These are phyloP conservation scores for Apomyelois bistriatella DNA, from an alignment of 2,888 invertebrate genomes.

Conservation along the genomic window DNA sequence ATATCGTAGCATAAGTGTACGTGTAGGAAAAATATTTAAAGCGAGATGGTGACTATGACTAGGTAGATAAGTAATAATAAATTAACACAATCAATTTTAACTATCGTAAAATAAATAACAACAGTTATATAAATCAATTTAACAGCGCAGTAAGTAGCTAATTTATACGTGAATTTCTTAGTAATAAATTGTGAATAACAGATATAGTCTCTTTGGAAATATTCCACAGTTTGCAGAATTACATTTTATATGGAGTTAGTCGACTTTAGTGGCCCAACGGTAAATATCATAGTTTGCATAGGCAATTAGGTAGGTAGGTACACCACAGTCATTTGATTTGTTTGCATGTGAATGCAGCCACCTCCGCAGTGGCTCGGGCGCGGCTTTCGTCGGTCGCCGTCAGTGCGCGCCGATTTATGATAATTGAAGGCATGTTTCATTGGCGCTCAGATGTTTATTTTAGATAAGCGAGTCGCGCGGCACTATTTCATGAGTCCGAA, in stretches of 20 bases:
- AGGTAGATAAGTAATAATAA: slow-evolving; percentile 1
- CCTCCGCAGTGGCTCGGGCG: slow-evolving; percentile 51
- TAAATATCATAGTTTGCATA: slow-evolving; percentile 30
- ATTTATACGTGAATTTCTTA: slow-evolving; percentile 13
- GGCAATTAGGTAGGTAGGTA: slow-evolving; percentile 25
- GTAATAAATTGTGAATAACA: slow-evolving; percentile 12
- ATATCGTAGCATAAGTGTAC: neutral
- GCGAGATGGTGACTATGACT: neutral
- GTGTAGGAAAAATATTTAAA: neutral
- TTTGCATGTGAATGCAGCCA: slow-evolving; percentile 46
- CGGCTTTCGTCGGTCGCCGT: slow-evolving; percentile 64
- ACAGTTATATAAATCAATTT: slow-evolving; percentile 10
- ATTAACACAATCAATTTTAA: neutral
- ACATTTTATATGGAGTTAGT: slow-evolving; percentile 9
- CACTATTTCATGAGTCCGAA: slow-evolving; percentile 76
- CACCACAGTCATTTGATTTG: slow-evolving; percentile 46
- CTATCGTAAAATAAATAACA: slow-evolving; percentile 7
- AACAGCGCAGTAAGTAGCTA: slow-evolving; percentile 1
- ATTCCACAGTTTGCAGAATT: slow-evolving; percentile 10
- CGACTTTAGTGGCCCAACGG: slow-evolving; percentile 14
- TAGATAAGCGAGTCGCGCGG: slow-evolving; percentile 71
- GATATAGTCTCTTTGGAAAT: slow-evolving; percentile 11
- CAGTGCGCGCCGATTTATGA: slow-evolving; percentile 75
- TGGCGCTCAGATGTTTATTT: slow-evolving; percentile 78
- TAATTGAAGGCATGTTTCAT: slow-evolving; percentile 79